Percentiles rank a stretch among this genome's conserved stretches.
These are phyloP conservation scores for Cyrtodaria siliqua DNA, from an alignment of 2,888 invertebrate genomes.

Conservation along the genomic window DNA sequence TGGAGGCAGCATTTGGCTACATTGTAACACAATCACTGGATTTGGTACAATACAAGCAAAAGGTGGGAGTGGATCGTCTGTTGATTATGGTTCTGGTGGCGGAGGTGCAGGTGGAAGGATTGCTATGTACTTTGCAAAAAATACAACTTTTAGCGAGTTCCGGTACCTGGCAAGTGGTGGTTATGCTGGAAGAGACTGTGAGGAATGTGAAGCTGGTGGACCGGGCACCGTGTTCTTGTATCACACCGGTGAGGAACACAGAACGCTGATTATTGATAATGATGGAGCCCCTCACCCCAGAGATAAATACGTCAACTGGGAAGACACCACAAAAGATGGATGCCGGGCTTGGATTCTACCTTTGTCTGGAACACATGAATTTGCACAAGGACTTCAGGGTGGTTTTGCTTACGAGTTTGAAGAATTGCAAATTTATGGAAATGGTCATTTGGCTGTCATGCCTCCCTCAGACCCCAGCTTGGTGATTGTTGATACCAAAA, in stretches of 20 bases:
- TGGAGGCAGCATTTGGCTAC: conserved; percentile 77
- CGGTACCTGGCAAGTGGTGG: conserved; percentile 75
- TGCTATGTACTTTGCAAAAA: conserved; percentile 73
- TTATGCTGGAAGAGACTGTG: conserved; percentile 56
- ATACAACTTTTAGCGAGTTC: conserved; percentile 77
- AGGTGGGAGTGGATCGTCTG: conserved; percentile 67
- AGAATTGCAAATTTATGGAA: conserved; percentile 78
- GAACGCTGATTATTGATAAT: conserved; percentile 79
- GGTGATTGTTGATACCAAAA: conserved; percentile 37
- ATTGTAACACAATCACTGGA: conserved; percentile 67
- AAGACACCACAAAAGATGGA: conserved; percentile 64
- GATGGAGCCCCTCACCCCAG: conserved; percentile 66
- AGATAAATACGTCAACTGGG: conserved; percentile 73
- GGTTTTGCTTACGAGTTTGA: conserved; percentile 69
- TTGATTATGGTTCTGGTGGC: conserved; percentile 45
- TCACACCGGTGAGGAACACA: conserved; percentile 70
- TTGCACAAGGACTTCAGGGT: conserved; percentile 60
- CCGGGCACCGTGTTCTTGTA: conserved; percentile 77
- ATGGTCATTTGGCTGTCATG: conserved; percentile 75
- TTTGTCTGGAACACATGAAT: conserved; percentile 70
- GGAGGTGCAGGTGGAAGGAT: conserved; percentile 78
- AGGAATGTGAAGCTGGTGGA: conserved; percentile 70
- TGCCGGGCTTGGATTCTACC: conserved; percentile 78
- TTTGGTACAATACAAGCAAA: conserved; percentile 66
- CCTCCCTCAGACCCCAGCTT: conserved; percentile 60